phyloP scores from a whole-genome alignment of 2,113 vertebrate genomes.

The Oreotrochilus melanogaster region DNA sequence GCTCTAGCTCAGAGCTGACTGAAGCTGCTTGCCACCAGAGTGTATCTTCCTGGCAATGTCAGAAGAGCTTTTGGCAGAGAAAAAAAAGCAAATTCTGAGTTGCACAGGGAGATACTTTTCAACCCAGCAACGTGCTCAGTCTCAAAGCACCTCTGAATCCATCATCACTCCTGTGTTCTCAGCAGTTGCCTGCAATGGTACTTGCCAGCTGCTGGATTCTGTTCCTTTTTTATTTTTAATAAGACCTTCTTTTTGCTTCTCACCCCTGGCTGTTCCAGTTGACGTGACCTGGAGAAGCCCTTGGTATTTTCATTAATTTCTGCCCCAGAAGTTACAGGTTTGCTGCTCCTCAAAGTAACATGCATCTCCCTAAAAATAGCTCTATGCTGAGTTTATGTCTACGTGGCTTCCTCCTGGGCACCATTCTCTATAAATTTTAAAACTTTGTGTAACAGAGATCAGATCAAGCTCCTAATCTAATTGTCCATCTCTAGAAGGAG shows the following conservation, averaged over 20 bases:
- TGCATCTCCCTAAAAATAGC: not conserved
- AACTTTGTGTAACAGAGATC: not conserved
- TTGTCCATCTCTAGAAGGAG: not conserved
- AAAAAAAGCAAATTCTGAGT: not conserved
- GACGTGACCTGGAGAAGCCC: not conserved
- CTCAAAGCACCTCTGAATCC: not conserved
- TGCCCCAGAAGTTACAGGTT: not conserved
- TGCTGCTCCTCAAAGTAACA: not conserved
- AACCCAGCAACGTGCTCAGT: not conserved
- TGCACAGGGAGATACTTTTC: not conserved
- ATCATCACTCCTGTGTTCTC: accelerated
- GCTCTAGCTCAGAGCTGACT: not conserved
- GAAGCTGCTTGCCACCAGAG: not conserved
- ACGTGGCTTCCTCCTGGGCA: not conserved
- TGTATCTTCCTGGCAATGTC: not conserved
- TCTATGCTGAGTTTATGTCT: not conserved
- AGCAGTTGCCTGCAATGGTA: not conserved
- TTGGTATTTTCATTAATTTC: not conserved
- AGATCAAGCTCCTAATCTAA: not conserved
- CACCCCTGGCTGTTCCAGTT: not conserved
- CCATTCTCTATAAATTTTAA: not conserved
- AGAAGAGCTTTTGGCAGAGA: not conserved
- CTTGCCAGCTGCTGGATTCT: not conserved
- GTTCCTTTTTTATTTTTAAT: not conserved
- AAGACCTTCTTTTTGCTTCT: not conserved